Percentiles rank a stretch among this genome's conserved stretches.
phyloP scores from a whole-genome alignment of 2,113 vertebrate species.

The Rhombomys opimus region DNA sequence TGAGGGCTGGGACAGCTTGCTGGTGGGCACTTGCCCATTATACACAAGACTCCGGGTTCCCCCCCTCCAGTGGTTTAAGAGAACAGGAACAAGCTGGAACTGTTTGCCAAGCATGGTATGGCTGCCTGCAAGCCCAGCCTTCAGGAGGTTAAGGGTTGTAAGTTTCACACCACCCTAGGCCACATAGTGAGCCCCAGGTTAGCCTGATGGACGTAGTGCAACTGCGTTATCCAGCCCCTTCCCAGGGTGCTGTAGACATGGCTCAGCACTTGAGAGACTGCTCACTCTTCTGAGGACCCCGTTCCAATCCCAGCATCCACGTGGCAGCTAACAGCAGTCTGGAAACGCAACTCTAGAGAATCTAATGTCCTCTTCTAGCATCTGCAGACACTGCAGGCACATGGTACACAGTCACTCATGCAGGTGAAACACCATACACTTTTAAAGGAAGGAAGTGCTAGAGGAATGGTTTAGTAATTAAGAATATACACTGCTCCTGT shows the following conservation, averaged over 20 bases:
- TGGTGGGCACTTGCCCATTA: background rate
- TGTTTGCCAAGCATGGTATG: background rate
- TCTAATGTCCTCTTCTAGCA: background rate
- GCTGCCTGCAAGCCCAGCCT: background rate
- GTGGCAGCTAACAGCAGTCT: background rate
- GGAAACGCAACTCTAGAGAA: background rate
- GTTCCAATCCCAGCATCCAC: background rate
- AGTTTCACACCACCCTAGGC: background rate
- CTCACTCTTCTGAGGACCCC: background rate
- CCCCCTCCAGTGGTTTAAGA: background rate
- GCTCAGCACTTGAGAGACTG: background rate
- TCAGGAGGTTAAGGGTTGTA: background rate
- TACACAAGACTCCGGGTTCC: too few species aligned
- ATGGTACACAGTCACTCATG: background rate
- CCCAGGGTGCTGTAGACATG: background rate
- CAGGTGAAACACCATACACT: background rate
- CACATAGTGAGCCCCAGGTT: background rate
- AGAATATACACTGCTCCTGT: background rate
- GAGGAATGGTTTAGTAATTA: background rate
- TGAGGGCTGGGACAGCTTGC: background rate
- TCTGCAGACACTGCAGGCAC: background rate
- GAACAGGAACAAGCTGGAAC: background rate
- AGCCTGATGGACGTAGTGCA: background rate
- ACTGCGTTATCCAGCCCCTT: background rate
- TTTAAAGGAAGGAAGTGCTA: background rate